Evolutionary conservation across 2,888 invertebrate species (phyloP), one percentile per base, ranked within the genome.

Genomic region (Laspeyria flexula): DNA sequence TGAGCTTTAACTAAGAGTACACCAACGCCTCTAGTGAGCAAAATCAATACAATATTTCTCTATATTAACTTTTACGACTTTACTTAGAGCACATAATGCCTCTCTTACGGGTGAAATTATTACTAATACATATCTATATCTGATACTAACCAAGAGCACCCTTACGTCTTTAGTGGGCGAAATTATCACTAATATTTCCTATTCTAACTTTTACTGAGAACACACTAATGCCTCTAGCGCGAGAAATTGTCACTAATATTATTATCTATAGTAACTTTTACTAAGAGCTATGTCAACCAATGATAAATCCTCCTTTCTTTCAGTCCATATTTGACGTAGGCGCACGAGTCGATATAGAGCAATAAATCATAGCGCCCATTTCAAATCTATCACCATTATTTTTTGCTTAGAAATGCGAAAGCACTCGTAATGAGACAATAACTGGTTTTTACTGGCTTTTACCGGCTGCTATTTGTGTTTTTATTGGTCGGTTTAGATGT

Each of bases 341-440:
- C 31, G 21, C 37, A 39, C 39, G 18, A 15, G 29, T n/a, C 43
- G 9, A 33, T 23, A 44, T 44, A 30, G 31, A 51, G 35, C 18
- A 43, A 69, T 73, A 73, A 73, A 73, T 73, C 72, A 69, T 65
- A 56, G 51, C 54, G 41, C 27, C 55, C 57, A 59, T 52, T 62
- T 67, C 56, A 56, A 59, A 67, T 71, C 72, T 62, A 71, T 69
- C 67, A 66, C 64, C n/a, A 60, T 52, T 43, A 21, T 52, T 72
- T 69, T 73, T 73, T 73, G 61, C 57, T 55, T 60, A 57, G 67
- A 65, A 60, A 65, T 67, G 61, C 60, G 67, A 68, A 71, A 64
- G 71, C 55, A 56, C 55, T 45, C 55, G 34, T 65, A 67, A 62
- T 71, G 67, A 52, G 58, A 46, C 52, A 51, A 60, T 68, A 62